A percentile compares a stretch with the other conserved stretches of the same genome.
These are phyloP conservation scores for Erebia palarica DNA, from an alignment of 2,888 invertebrate species.

Conservation along the genomic window DNA sequence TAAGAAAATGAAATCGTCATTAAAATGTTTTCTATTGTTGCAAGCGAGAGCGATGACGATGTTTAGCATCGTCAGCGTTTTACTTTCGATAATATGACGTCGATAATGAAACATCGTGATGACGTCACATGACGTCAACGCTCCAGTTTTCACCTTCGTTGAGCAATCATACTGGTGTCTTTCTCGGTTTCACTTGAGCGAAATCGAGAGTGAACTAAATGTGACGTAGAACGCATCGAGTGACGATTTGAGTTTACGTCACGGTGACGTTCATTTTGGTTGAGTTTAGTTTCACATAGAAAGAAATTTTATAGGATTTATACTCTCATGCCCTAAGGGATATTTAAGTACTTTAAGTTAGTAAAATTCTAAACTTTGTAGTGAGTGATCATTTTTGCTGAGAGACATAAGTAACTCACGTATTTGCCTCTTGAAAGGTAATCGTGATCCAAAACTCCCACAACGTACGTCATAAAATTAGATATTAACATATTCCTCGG, in stretches of 20 bases:
- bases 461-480: not conserved
- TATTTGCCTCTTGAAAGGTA: too few relatives aligned
- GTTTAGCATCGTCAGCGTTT: slow-evolving; percentile 5
- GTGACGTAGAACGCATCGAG: not conserved
- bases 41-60: slow-evolving; percentile 2
- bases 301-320: not conserved
- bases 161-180: slow-evolving; percentile 1
- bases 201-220: slow-evolving; percentile 18
- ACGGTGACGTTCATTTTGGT: not conserved
- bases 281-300: not conserved
- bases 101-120: not conserved
- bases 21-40: slow-evolving; percentile 1
- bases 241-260: slow-evolving; percentile 2
- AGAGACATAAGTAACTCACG: too few relatives aligned
- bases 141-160: slow-evolving; percentile 1
- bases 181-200: slow-evolving; percentile 6
- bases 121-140: slow-evolving; percentile 9
- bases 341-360: too few relatives aligned
- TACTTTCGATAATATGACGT: slow-evolving; percentile 7
- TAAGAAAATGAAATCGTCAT: not conserved
- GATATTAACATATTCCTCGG: slow-evolving; percentile 8
- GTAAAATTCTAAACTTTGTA: too few relatives aligned
- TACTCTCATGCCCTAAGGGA: too few relatives aligned
- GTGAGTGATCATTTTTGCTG: not conserved
- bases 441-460: too few relatives aligned